A percentile compares a stretch with the other conserved stretches of the same genome.
Evolutionary conservation across 2,797 vertebrate genomes (phyloP).

Genomic region (Dromococcyx pavoninus): DNA sequence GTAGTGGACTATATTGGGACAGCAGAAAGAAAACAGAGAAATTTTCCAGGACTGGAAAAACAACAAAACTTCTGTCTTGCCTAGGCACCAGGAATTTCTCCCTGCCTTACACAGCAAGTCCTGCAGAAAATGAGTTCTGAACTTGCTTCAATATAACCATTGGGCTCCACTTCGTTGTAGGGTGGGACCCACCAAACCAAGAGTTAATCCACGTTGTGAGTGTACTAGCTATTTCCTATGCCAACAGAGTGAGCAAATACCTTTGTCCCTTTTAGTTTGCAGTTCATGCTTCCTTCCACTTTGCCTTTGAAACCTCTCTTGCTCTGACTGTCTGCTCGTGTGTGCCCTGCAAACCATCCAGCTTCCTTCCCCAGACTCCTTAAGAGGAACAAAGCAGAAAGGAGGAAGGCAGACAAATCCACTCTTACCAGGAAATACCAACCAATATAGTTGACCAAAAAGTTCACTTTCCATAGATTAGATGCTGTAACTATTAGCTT

Average conservation of each 20-base stretch:
- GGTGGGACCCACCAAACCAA: neutral
- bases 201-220: neutral
- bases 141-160: neutral
- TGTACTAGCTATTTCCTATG: neutral
- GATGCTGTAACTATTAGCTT: neutral
- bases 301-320: neutral
- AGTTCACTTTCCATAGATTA: neutral
- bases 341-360: neutral
- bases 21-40: neutral
- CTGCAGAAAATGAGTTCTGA: neutral
- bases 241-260: neutral
- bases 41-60: neutral
- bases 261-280: neutral
- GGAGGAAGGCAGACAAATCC: neutral
- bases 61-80: neutral
- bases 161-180: neutral
- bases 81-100: neutral
- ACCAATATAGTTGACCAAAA: neutral
- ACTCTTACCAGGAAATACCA: neutral
- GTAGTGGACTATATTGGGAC: neutral
- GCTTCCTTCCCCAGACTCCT: neutral
- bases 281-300: neutral
- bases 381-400: neutral
- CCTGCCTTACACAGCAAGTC: neutral
- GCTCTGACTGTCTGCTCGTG: neutral